A percentile compares a stretch with the other conserved stretches of the same genome.
Conservation (phyloP, 1,140 invertebrate genomes). For the Tetramorium parvispinum region DNA sequence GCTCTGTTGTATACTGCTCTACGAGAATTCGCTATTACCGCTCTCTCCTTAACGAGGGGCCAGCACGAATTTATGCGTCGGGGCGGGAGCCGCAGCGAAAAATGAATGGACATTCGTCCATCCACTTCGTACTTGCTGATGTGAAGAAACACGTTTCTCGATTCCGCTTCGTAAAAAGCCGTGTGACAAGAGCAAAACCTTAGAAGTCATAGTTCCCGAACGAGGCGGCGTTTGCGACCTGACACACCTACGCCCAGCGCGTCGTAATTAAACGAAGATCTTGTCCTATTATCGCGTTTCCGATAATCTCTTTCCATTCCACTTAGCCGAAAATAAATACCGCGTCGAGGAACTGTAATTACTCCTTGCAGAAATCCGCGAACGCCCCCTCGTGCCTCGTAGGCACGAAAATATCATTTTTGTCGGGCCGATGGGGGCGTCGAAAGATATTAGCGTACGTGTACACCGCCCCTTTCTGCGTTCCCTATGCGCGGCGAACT, state of each 20-base stretch:
- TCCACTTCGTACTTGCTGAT: slow-evolving; percentile 1
- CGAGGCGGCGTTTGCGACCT: neutral
- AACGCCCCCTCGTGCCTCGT: slow-evolving; percentile 52
- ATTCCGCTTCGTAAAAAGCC: slow-evolving; percentile 24
- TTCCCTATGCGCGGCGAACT: slow-evolving; percentile 58
- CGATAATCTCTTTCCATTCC: slow-evolving; percentile 34
- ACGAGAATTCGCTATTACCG: slow-evolving; percentile 66
- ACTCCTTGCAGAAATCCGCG: slow-evolving; percentile 53
- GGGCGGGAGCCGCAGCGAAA: slow-evolving; percentile 46
- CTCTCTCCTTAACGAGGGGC: slow-evolving; percentile 72
- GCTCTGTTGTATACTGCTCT: slow-evolving; percentile 49
- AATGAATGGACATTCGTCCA: slow-evolving; percentile 43
- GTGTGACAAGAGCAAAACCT: slow-evolving; percentile 35
- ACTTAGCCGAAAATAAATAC: slow-evolving; percentile 64
- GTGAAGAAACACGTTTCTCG: slow-evolving; percentile 3
- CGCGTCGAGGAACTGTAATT: slow-evolving; percentile 54
- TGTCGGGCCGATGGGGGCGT: slow-evolving; percentile 36
- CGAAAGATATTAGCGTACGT: slow-evolving; percentile 67
- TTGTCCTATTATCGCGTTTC: slow-evolving; percentile 32
- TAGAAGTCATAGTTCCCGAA: neutral
- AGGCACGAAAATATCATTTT: slow-evolving; percentile 66
- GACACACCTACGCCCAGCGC: slow-evolving; percentile 44
- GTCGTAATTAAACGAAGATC: slow-evolving; percentile 53
- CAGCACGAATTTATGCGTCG: slow-evolving; percentile 71
- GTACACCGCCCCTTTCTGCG: slow-evolving; percentile 56